Evolutionary conservation across 2,113 vertebrate species (phyloP), one percentile per base, ranked within the genome.

Genomic region (Limanda limanda): DNA sequence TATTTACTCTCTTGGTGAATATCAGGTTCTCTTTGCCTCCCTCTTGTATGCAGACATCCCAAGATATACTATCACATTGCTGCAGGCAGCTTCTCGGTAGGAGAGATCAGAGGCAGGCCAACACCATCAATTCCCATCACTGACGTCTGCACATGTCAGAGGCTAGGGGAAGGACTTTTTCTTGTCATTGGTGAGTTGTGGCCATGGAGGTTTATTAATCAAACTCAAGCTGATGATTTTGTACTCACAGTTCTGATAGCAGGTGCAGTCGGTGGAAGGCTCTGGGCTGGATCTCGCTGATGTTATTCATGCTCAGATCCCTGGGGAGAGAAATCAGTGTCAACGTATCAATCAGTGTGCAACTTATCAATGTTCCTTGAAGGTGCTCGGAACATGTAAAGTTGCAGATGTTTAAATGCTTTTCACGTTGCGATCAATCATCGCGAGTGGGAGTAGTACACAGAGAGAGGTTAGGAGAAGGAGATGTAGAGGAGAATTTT

Each of bases 231-330:
- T 62, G 76, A 84, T 78, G 63, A 78, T 84, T 73, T 77, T 67
- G 67, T 92, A 98, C 97, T 98, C 91, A 99, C 97, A 99, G 94
- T 88, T 98, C 97, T 86, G 96, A 95, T 90, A 99, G 86, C 92
- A 97, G 97, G 79, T 96, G 95, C 91, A 98, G 95, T 73, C 92
- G 94, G 2, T 35, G 91, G 90, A 99, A 97, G 6, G 90, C 71
- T 13, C 93, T 90, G 6, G 96, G 96, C 86, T 94, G 94, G 74
- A 98, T 94, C 82, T 88, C 88, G 0, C 96, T 98, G 85, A 99
- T 97, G 94, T 97, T 99, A 93, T 99, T 99, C 97, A 98, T 97
- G 84, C 97, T 99, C 88, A 99, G 94, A 78, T 99, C 97, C 66
- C 97, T 99, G 71, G 71, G 66, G 78, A 84, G 27, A 84, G 11